These are phyloP conservation scores for Amphiprion percula DNA, from an alignment of 2,113 vertebrate species.

Conservation along the genomic window DNA sequence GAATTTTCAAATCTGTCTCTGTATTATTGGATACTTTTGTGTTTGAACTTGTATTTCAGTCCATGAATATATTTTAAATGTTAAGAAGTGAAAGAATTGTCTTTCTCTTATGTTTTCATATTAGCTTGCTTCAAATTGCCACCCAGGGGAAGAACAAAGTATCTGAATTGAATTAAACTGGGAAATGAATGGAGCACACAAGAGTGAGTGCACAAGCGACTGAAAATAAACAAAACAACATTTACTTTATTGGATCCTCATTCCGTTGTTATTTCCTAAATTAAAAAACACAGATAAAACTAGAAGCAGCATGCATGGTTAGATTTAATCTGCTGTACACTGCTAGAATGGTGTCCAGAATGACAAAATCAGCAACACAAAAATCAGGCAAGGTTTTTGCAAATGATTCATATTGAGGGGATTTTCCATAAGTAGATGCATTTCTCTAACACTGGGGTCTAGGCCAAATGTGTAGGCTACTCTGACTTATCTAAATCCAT, in stretches of 20 bases:
- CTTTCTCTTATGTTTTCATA: background rate
- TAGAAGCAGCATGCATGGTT: background rate
- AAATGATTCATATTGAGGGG: background rate
- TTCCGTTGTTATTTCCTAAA: slow-evolving; percentile 6
- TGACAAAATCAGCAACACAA: background rate
- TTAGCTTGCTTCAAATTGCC: slow-evolving; percentile 29
- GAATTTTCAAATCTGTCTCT: background rate
- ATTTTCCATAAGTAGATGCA: background rate
- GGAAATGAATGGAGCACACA: slow-evolving; percentile 11
- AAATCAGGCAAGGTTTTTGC: background rate
- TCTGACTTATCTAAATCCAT: slow-evolving; percentile 1
- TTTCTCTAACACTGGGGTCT: background rate
- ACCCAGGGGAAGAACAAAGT: slow-evolving; percentile 7
- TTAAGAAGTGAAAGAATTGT: background rate
- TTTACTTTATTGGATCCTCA: background rate
- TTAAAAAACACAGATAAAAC: slow-evolving; percentile 4
- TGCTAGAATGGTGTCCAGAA: background rate
- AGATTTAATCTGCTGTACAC: background rate
- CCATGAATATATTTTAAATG: background rate
- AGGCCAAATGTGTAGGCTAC: background rate
- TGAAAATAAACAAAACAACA: slow-evolving; percentile 8
- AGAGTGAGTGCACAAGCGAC: background rate
- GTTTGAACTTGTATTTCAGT: background rate
- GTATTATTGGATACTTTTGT: background rate
- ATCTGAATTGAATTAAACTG: slow-evolving; percentile 6